Conservation (phyloP, 2,888 invertebrate species). For the Phortica okadai region DNA sequence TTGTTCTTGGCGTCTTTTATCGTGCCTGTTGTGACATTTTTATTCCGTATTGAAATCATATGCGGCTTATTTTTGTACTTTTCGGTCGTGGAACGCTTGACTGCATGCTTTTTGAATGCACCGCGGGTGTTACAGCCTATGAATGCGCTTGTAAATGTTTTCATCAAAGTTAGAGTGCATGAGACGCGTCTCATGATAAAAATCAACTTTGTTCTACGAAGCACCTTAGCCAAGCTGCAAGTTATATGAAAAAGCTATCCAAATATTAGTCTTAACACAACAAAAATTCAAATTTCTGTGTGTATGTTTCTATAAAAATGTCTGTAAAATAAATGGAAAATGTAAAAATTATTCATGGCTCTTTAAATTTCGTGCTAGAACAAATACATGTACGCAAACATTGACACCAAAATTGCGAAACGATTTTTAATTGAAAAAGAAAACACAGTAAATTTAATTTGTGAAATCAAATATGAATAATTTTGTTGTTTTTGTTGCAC, state of each 20-base stretch:
- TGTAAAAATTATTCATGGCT: neutral
- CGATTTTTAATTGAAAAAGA: slow-evolving; percentile 25
- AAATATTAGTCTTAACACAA: no score
- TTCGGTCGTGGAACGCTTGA: neutral
- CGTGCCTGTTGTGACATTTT: slow-evolving; percentile 23
- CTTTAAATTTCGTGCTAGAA: neutral
- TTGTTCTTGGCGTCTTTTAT: neutral
- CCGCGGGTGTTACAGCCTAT: neutral
- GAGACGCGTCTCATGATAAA: no score
- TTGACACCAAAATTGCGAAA: neutral
- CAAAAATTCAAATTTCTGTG: no score
- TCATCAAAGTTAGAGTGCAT: neutral
- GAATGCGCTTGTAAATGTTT: slow-evolving; percentile 1
- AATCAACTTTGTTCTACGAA: no score
- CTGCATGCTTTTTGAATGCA: neutral
- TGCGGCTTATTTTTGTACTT: slow-evolving; percentile 21
- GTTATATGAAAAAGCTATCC: no score
- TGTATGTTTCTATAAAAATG: no score
- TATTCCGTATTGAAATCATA: slow-evolving; percentile 11
- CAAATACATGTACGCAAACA: neutral
- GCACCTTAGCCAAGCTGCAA: no score
- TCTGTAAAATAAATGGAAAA: neutral
- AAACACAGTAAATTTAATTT: slow-evolving; percentile 1
- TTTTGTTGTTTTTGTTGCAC: slow-evolving; percentile 2
- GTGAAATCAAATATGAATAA: slow-evolving; percentile 8